Evolutionary conservation across 2,113 vertebrate genomes (phyloP).

Genomic region (Anarrhichthys ocellatus): DNA sequence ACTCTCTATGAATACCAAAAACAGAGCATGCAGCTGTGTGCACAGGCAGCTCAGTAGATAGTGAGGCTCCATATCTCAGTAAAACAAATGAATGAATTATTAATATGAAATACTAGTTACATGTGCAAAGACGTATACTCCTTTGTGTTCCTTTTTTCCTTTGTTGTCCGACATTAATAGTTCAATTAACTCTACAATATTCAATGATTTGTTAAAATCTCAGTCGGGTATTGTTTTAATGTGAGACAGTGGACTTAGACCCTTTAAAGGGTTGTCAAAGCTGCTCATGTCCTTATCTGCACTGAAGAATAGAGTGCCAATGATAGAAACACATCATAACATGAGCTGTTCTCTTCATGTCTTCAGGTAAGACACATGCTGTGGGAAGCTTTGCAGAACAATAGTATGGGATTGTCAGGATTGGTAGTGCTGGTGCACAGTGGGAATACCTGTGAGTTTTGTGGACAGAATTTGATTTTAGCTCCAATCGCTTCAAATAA

Average conservation of each 20-base stretch:
- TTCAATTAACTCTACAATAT: background rate
- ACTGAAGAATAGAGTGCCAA: background rate
- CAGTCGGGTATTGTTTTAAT: too few relatives aligned
- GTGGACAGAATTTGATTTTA: background rate
- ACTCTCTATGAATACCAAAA: constrained; percentile 10
- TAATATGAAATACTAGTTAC: background rate
- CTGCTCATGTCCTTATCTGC: background rate
- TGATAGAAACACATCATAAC: background rate
- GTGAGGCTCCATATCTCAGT: background rate
- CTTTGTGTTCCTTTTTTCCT: background rate
- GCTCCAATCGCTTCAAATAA: background rate
- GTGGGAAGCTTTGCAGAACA: constrained; percentile 4
- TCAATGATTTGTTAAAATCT: background rate
- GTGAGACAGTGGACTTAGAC: background rate
- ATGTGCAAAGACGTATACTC: background rate
- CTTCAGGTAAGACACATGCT: background rate
- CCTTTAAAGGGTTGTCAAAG: background rate
- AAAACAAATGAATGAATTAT: background rate
- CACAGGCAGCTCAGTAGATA: background rate
- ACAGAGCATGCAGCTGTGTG: too few relatives aligned
- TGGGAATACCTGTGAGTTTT: background rate
- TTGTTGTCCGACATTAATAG: background rate
- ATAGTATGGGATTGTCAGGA: constrained; percentile 14
- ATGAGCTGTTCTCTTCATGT: constrained; percentile 10
- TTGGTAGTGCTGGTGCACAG: background rate